phyloP scores from a whole-genome alignment of 2,113 vertebrate genomes.

The Coreoperca whiteheadi region DNA sequence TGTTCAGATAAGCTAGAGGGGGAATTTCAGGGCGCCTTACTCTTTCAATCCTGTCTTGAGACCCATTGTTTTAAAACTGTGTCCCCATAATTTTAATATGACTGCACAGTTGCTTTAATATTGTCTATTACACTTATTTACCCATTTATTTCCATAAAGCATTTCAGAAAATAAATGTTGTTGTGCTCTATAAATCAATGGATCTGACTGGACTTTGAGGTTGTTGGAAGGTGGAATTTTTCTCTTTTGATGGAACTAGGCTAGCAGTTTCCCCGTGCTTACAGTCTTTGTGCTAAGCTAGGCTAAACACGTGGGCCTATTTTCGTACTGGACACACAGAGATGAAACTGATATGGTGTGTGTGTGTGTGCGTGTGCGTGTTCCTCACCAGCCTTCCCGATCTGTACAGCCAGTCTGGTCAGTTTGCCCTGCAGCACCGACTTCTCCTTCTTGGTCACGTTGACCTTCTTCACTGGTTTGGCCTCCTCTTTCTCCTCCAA shows the following conservation, averaged over 20 bases:
- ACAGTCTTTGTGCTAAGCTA: neutral
- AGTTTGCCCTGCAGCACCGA: constrained; percentile 98
- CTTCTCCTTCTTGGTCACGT: constrained; percentile 96
- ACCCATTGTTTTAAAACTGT: neutral
- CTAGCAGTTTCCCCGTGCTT: too few relatives aligned
- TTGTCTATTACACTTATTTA: neutral
- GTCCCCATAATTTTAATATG: neutral
- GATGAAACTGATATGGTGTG: neutral
- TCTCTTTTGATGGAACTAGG: neutral
- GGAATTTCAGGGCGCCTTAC: neutral
- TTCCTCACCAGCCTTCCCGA: constrained; percentile 93
- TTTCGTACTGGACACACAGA: neutral
- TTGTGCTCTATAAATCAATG: neutral
- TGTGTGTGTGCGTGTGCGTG: constrained; percentile 4
- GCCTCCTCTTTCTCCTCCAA: constrained; percentile 89
- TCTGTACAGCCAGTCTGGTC: constrained; percentile 94
- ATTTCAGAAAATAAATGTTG: neutral
- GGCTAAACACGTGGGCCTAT: neutral
- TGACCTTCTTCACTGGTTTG: constrained; percentile 91
- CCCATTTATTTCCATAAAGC: neutral
- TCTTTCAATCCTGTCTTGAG: neutral
- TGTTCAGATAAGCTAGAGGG: neutral
- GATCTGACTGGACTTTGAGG: neutral
- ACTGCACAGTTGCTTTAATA: neutral
- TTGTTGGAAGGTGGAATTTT: neutral